Evolutionary conservation across 1,140 invertebrate species (phyloP).

Genomic region (Araneus ventricosus): DNA sequence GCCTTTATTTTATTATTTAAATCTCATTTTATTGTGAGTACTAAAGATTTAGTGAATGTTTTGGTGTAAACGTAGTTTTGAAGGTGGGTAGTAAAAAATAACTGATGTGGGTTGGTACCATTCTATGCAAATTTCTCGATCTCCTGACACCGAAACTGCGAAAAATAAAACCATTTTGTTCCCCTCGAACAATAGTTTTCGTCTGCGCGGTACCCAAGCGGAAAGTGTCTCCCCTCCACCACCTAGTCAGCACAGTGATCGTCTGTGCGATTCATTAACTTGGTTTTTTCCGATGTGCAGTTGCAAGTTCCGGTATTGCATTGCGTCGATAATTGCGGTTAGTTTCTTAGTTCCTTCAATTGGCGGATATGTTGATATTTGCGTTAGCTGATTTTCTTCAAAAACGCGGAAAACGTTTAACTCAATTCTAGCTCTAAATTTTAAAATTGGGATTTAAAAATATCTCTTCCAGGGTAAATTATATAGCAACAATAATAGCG

Average conservation of each 20-base stretch:
- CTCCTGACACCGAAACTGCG: constrained; percentile 34
- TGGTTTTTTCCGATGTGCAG: neutral
- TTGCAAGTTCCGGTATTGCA: no score
- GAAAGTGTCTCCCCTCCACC: constrained; percentile 1
- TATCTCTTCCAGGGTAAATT: no score
- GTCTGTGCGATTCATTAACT: neutral
- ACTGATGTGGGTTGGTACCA: neutral
- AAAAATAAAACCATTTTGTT: constrained; percentile 18
- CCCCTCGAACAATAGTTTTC: neutral
- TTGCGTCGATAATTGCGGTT: no score
- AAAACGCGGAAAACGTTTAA: no score
- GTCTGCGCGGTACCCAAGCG: constrained; percentile 12
- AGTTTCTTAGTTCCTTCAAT: no score
- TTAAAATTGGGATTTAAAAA: no score
- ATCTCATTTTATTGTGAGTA: no score
- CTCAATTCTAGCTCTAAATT: no score
- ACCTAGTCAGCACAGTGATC: neutral
- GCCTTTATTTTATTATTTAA: neutral
- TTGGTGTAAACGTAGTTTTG: neutral
- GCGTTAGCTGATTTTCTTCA: no score
- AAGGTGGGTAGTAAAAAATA: no score
- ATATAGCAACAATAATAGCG: no score
- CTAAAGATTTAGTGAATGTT: neutral
- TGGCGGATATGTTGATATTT: no score
- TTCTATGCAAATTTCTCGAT: constrained; percentile 15